These are phyloP conservation scores for Oryzias curvinotus DNA, from an alignment of 2,113 vertebrate genomes.

Conservation along the genomic window DNA sequence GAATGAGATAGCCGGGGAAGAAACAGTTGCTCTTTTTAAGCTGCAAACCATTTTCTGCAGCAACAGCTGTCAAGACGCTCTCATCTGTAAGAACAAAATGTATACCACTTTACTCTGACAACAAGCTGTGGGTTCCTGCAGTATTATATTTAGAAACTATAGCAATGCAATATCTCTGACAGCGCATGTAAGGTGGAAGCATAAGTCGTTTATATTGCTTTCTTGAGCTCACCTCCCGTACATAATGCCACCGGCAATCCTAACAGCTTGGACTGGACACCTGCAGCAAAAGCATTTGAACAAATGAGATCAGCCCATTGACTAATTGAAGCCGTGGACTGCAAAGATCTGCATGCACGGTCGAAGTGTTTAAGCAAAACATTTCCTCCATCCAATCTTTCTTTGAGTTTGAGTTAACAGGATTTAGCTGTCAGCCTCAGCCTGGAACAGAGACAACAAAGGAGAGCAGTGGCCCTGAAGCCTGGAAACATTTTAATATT, in stretches of 20 bases:
- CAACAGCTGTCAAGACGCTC: not conserved
- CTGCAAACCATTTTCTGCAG: no score
- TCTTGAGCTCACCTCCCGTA: constrained; percentile 49
- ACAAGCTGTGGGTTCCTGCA: not conserved
- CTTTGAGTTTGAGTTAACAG: constrained; percentile 48
- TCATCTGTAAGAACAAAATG: no score
- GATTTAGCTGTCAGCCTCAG: constrained; percentile 56
- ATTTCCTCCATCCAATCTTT: constrained; percentile 23
- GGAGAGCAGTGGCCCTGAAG: constrained; percentile 40
- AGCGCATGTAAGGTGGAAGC: constrained; percentile 27
- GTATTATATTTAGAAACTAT: not conserved
- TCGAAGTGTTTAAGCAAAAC: constrained; percentile 33
- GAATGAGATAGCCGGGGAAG: not conserved
- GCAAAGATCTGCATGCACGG: constrained; percentile 20
- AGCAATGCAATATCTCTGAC: constrained; percentile 28
- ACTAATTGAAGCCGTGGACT: constrained; percentile 68
- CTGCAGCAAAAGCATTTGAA: constrained; percentile 68
- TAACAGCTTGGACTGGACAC: constrained; percentile 60
- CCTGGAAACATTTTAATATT: not conserved
- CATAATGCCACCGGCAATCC: constrained; percentile 58
- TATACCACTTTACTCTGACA: constrained; percentile 5
- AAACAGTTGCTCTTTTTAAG: no score
- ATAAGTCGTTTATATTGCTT: constrained; percentile 42
- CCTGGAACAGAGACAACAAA: constrained; percentile 49
- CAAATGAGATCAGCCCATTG: constrained; percentile 73